Evolutionary conservation across 2,113 vertebrate species (phyloP), one percentile per base, ranked within the genome.

Genomic region (Halichoerus grypus): DNA sequence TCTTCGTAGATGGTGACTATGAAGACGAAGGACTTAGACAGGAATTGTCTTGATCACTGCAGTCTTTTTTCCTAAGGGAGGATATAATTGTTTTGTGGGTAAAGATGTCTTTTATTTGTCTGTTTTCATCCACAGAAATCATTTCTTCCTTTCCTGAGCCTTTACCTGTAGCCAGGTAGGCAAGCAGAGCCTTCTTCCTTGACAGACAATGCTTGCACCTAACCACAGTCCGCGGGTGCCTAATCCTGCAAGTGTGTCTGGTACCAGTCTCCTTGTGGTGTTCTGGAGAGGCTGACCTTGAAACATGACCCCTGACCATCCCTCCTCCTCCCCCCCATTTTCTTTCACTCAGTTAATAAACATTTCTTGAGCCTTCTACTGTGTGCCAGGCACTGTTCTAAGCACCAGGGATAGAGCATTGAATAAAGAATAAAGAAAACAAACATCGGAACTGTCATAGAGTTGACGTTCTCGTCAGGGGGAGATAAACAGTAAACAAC

Each of bases 51-150:
- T 46, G 18, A 63, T 76, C 21, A 55, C 28, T 84, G 18, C 36
- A 22, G 71, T 96, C 71, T 72, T 84, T 65, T 55, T 81, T 95
- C 80, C 36, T 83, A 39, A 42, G 85, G 53, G n/a, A 74, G 5
- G 63, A n/a, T 24, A 4, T 55, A 69, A 49, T 53, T 92, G 26
- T 84, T 72, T 87, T 83, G 0, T 76, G 55, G 33, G 14, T 84
- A 39, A 55, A 84, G 33, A 33, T 82, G 55, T 63, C 31, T 61
- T 87, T 89, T 88, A 9, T 69, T 67, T 15, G 8, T 31, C 46
- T 91, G 24, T 95, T 96, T 83, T 74, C 79, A 90, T 72, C 49
- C n/a, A 61, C 39, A 96, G 65, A 65, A 72, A 65, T 28, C 13
- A 39, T 69, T 96, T 82, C 39, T 83, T 91, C 82, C 39, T 96